Percentiles rank a stretch among this genome's conserved stretches.
Evolutionary conservation across 2,797 vertebrate species (phyloP).

Genomic region (Alosa sapidissima): DNA sequence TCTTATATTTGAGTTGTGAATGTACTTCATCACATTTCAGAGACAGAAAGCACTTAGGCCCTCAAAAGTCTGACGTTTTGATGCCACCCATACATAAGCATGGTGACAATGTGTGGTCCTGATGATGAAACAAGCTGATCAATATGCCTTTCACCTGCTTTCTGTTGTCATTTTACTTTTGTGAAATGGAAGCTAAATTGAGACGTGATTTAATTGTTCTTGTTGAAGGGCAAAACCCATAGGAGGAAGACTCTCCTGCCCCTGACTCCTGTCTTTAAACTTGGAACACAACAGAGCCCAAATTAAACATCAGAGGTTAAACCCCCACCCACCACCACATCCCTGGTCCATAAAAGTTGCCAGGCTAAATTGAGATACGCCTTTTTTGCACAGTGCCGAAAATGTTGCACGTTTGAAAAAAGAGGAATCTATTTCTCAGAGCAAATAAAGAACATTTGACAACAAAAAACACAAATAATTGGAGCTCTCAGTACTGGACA

Average conservation of each 20-base stretch:
- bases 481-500: neutral
- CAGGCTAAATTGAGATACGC: conserved; percentile 92
- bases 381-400: conserved; percentile 97
- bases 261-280: conserved; percentile 15
- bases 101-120: neutral
- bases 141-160: conserved; percentile 11
- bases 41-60: conserved; percentile 77
- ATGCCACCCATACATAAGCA: conserved; percentile 32
- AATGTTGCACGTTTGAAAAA: conserved; percentile 88
- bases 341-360: conserved; percentile 87
- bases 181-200: neutral
- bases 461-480: neutral
- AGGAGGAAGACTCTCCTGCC: neutral
- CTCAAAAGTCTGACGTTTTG: conserved; percentile 45
- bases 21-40: conserved; percentile 79
- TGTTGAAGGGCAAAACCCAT: neutral
- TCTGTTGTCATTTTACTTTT: neutral
- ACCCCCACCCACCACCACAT: conserved; percentile 71
- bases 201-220: neutral
- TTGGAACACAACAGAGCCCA: conserved; percentile 28
- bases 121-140: neutral
- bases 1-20: conserved; percentile 58
- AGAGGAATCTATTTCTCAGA: conserved; percentile 36
- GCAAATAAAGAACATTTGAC: neutral
- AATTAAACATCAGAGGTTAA: conserved; percentile 78